A percentile compares a stretch with the other conserved stretches of the same genome.
phyloP scores from a whole-genome alignment of 2,888 invertebrate species.

The Dryococelus australis region DNA sequence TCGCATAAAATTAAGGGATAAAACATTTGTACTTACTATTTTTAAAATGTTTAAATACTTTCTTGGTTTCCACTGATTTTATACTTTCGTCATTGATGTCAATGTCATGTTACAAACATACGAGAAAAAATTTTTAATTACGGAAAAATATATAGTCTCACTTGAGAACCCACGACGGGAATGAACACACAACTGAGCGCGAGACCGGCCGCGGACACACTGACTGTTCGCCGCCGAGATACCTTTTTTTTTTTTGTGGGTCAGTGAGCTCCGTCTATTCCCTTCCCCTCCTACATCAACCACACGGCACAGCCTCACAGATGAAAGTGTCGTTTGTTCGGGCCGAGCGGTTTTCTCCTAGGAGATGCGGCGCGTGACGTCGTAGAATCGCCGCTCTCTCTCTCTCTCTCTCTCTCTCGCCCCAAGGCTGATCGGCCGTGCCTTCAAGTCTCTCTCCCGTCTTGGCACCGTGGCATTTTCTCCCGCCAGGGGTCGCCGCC shows the following conservation, averaged over 20 bases:
- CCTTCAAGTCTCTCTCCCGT: not conserved
- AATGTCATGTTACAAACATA: too few species aligned
- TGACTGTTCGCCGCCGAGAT: not conserved
- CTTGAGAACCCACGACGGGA: too few species aligned
- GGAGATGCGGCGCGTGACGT: not conserved
- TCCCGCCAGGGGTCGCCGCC: too few species aligned
- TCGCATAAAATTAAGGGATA: too few species aligned
- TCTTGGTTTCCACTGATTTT: too few species aligned
- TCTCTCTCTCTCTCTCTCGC: not conserved
- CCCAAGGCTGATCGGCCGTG: constrained; percentile 5
- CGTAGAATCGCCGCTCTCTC: not conserved
- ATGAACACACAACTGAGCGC: not conserved
- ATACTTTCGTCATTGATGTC: too few species aligned
- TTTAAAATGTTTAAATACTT: too few species aligned
- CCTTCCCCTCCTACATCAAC: not conserved
- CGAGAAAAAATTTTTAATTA: too few species aligned
- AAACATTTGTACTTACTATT: too few species aligned
- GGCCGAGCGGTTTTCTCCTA: not conserved
- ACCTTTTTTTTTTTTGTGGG: not conserved
- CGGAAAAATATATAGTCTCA: too few species aligned
- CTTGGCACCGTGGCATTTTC: not conserved
- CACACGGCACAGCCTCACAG: not conserved
- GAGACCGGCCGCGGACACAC: not conserved
- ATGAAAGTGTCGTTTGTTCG: constrained; percentile 16
- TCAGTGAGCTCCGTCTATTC: not conserved